Evolutionary conservation across 1,140 invertebrate species (phyloP).

Genomic region (Aphis craccivora): DNA sequence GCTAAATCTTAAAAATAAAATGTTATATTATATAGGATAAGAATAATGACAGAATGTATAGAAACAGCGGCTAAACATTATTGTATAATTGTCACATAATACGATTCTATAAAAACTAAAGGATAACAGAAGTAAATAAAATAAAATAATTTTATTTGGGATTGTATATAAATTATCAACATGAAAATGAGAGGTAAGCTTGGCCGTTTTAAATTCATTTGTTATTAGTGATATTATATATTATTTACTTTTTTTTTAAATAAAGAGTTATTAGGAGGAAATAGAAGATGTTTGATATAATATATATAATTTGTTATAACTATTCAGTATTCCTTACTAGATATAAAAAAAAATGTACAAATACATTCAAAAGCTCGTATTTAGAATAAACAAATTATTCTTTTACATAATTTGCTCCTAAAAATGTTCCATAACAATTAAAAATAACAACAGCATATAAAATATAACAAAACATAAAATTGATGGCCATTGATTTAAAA

Average conservation of each 20-base stretch:
- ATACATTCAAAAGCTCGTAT: conserved; percentile 6
- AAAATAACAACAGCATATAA: conserved; percentile 23
- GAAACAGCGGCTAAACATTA: background rate
- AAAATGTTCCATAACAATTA: conserved; percentile 21
- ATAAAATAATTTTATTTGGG: background rate
- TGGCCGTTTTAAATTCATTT: background rate
- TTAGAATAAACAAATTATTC: conserved; percentile 30
- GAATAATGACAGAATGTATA: background rate
- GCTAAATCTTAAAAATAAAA: conserved; percentile 43
- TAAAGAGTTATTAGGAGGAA: background rate
- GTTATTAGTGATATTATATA: background rate
- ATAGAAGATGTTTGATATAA: background rate
- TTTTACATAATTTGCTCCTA: conserved; percentile 13
- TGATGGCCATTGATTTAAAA: background rate
- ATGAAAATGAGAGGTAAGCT: background rate
- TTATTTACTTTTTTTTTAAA: background rate
- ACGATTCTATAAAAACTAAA: background rate
- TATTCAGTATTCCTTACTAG: background rate
- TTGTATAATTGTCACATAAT: conserved; percentile 28
- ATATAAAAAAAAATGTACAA: conserved; percentile 33
- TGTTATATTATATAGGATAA: conserved; percentile 14
- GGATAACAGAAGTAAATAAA: background rate
- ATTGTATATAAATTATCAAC: background rate
- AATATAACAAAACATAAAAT: conserved; percentile 23
- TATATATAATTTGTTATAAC: background rate